phyloP scores from a whole-genome alignment of 2,888 invertebrate genomes.

The Hirtodrosophila confusa region DNA sequence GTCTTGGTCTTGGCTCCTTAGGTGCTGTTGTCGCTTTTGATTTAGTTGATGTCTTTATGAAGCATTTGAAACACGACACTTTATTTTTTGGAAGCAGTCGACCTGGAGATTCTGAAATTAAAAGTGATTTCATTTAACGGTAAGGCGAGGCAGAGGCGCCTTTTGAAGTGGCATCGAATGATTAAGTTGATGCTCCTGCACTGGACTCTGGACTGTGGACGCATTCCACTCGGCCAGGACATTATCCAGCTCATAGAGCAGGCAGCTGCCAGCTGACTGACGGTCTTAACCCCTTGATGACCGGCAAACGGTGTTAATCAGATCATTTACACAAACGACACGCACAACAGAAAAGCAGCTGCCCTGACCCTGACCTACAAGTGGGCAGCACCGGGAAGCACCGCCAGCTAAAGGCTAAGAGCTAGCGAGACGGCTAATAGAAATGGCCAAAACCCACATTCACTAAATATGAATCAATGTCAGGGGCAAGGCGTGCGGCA shows the following conservation, averaged over 20 bases:
- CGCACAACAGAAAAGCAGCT: conserved; percentile 42
- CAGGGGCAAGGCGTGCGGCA: conserved; percentile 73
- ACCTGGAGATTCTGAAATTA: conserved; percentile 63
- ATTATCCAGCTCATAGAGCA: conserved; percentile 12
- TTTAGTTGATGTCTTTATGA: conserved; percentile 81
- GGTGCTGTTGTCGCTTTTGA: conserved; percentile 78
- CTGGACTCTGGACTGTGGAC: conserved; percentile 16
- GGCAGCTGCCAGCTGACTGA: conserved; percentile 20
- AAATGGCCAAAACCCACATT: conserved; percentile 23
- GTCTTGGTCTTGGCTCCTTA: conserved; percentile 39
- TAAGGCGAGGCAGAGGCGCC: conserved; percentile 70
- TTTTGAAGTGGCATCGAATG: conserved; percentile 78
- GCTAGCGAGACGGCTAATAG: conserved; percentile 44
- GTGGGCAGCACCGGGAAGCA: conserved; percentile 37
- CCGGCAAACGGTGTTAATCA: conserved; percentile 66
- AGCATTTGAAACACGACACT: conserved; percentile 80
- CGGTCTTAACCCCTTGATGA: conserved; percentile 69
- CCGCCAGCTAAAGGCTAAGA: conserved; percentile 9
- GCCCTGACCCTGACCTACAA: conserved; percentile 48
- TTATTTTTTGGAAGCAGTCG: conserved; percentile 53
- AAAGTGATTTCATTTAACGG: conserved; percentile 81
- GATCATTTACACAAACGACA: conserved; percentile 67
- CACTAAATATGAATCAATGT: conserved; percentile 82
- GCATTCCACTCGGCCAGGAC: conserved; percentile 25
- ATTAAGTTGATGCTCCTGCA: conserved; percentile 14